Conservation (phyloP, 1,140 invertebrate genomes). For the Pogonomyrmex californicus region DNA sequence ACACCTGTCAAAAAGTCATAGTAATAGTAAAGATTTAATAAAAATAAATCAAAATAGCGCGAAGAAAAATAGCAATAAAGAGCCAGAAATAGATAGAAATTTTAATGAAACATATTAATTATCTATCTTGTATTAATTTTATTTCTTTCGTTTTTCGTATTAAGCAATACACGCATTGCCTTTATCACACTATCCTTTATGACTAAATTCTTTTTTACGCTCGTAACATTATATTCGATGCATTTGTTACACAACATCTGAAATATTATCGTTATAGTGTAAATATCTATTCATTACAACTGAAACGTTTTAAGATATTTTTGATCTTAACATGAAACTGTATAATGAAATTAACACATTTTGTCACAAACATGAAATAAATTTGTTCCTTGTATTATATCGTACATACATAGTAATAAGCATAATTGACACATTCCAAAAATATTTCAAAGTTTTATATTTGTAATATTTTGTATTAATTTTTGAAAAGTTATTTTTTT, state of each 20-base stretch:
- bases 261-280: not conserved
- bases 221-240: not conserved
- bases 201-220: not conserved
- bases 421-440: not conserved
- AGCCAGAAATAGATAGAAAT: constrained; percentile 90
- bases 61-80: constrained; percentile 90
- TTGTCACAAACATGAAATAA: constrained; percentile 1
- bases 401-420: not conserved
- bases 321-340: not conserved
- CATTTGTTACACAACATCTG: not conserved
- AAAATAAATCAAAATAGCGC: constrained; percentile 89
- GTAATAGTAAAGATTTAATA: constrained; percentile 88
- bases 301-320: constrained; percentile 23
- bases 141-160: not conserved
- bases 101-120: not conserved
- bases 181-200: constrained; percentile 13
- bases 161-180: not conserved
- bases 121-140: not conserved
- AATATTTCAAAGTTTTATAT: not conserved
- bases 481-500: constrained; percentile 12
- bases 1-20: constrained; percentile 87
- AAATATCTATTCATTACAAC: not conserved
- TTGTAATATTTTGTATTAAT: constrained; percentile 13
- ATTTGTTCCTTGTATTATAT: not conserved
- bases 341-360: constrained; percentile 31